Base-by-base conservation (phyloP, 2,797 vertebrate genomes). In the Harpagifer antarcticus region DNA sequence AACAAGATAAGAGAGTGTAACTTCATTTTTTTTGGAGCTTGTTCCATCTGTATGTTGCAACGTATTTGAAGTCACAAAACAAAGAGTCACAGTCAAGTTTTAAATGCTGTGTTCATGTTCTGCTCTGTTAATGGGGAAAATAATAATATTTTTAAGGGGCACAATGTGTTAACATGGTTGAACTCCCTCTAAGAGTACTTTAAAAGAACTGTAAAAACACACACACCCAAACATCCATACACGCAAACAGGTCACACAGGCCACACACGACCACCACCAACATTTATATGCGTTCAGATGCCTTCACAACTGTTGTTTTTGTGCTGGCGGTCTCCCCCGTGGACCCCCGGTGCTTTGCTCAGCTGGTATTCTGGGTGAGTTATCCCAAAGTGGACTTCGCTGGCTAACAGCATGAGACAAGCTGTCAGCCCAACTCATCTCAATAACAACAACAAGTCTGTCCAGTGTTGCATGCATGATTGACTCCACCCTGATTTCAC, bases 341-440 rank as follows among this genome's bases (percentile, higher is more conserved):
- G 31, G 12, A 59, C 53, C 60, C 78, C 58, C 10, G 5, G 48
- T 86, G 87, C 87, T 88, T 86, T 74, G 81, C 73, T 93, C 91
- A 91, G 91, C 89, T 93, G 88, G 74, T 86, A 79, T 92, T 94
- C 89, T 89, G 90, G 81, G 72, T 93, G 91, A 92, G 81, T 92
- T 90, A 55, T 85, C 81, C 79, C 70, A 71, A 84, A 85, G 79
- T 81, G 68, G 79, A 82, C 84, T 85, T 56, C 1, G 67, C 76
- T 20, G 76, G 49, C 89, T 92, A 90, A 92, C 81, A 79, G 70
- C 69, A 86, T 86, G 65, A 68, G 91, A 93, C 92, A 93, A 84
- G 86, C 91, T 93, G 91, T 92, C 88, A 85, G 79, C 59, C 72
- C 83, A 27, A 84, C 73, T 91, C 81, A 88, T 90, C 83, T 84